Conservation (phyloP, 2,888 invertebrate genomes). For the Anthrax anthrax region DNA sequence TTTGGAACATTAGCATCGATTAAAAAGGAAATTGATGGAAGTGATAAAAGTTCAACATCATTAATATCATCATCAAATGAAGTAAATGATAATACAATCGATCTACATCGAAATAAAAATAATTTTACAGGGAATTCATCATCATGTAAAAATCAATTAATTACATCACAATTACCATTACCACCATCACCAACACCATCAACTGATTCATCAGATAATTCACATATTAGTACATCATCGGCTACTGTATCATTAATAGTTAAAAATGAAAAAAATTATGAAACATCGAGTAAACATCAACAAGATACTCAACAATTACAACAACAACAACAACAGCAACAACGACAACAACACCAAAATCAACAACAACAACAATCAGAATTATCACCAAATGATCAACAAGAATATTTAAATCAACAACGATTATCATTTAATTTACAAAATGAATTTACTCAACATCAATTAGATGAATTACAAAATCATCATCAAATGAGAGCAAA, state of each 20-base stretch:
- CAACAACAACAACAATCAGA: constrained; percentile 14
- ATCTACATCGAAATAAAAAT: constrained; percentile 15
- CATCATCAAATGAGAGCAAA: constrained; percentile 34
- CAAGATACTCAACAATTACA: background rate
- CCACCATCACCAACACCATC: constrained; percentile 9
- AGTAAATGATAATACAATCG: constrained; percentile 10
- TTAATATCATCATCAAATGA: background rate
- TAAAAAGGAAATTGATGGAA: constrained; percentile 9
- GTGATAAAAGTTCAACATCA: constrained; percentile 1
- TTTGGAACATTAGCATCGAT: constrained; percentile 13
- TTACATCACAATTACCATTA: background rate
- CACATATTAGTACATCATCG: constrained; percentile 18
- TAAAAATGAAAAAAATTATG: constrained; percentile 9
- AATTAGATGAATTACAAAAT: constrained; percentile 26
- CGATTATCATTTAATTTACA: constrained; percentile 20
- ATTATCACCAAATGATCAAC: constrained; percentile 12
- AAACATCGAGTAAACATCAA: background rate
- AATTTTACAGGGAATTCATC: background rate
- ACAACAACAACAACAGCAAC: background rate
- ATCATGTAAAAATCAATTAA: background rate
- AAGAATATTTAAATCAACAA: constrained; percentile 14
- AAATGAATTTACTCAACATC: constrained; percentile 16
- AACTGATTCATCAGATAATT: constrained; percentile 11
- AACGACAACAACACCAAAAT: constrained; percentile 11
- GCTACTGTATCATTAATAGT: constrained; percentile 29